Base-by-base conservation (phyloP, 2,888 invertebrate species). In the Spisula subtruncata region DNA sequence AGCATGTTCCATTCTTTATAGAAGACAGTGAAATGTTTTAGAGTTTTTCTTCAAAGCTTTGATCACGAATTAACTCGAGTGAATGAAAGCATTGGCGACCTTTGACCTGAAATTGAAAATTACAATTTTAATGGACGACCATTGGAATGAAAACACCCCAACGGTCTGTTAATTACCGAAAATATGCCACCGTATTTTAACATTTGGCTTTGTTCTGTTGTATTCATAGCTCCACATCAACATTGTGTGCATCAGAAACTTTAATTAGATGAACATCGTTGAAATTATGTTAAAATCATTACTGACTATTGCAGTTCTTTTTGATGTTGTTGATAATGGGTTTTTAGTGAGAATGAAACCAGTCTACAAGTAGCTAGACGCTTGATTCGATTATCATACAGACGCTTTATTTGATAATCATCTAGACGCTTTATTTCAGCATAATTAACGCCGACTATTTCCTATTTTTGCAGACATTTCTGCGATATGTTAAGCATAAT, bases 61-160 rank as follows among this genome's bases (percentile, higher is more conserved):
- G 83, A 79, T 87, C 60, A 48, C 16, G 81, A 66, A 85, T 87
- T 87, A 84, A 83, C 66, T 66, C 54, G 56, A 86, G 86, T 86
- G 82, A 89, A 90, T 90, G 80, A 90, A 92, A 86, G 87, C 66
- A 87, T 79, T 18, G 29, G 32, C 85, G 85, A 90, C 92, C 90
- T 92, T 90, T 92, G 92, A 92, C 92, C 80, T 85, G 86, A 54
- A 85, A 87, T 66, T 79, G 71, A 51, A 86, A 66, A 80, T 86
- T 60, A 84, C 71, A 84, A 80, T 86, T 54, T 89, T 88, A 88
- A 89, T 87, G 88, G 89, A 48, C 35, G 66, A 82, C 51, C 91
- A 86, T 82, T n/a, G 89, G 89, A 91, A 91, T 89, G 89, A 85
- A 89, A 91, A 89, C 89, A 84, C 85, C 80, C 80, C 88, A 87